Conservation (phyloP, 2,113 vertebrate genomes). For the Cyprinodon brontotheroides region DNA sequence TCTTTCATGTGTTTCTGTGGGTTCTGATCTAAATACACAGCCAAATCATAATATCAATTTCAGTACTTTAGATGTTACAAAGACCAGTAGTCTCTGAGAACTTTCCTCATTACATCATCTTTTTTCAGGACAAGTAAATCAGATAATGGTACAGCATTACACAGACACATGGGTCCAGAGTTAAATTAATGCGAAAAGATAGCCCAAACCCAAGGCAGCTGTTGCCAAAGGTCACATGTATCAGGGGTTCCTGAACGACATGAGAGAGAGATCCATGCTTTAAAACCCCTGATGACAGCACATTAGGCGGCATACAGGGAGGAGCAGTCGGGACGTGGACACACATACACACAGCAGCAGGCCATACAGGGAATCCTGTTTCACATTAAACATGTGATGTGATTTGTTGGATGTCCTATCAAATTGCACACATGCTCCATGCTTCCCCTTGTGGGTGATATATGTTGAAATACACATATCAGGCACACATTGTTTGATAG, state of each 20-base stretch:
- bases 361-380: conserved; percentile 21
- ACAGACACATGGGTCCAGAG: conserved; percentile 8
- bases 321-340: conserved; percentile 15
- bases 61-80: not conserved
- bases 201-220: conserved; percentile 32
- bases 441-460: conserved; percentile 2
- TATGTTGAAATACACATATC: not conserved
- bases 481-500: not conserved
- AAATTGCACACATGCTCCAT: conserved; percentile 40
- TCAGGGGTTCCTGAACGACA: conserved; percentile 56
- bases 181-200: conserved; percentile 43
- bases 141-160: conserved; percentile 3
- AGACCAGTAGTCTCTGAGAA: not conserved
- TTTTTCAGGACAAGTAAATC: not conserved
- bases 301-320: conserved; percentile 51
- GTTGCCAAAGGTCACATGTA: conserved; percentile 57
- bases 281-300: conserved; percentile 53
- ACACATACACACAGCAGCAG: conserved; percentile 4
- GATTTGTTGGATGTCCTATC: conserved; percentile 52
- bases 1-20: not conserved
- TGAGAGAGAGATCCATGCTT: conserved; percentile 57
- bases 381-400: conserved; percentile 42
- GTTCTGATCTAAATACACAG: not conserved
- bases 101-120: not conserved
- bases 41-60: not conserved